Conservation (phyloP, 2,888 invertebrate genomes). For the Perizoma flavofasciatum region DNA sequence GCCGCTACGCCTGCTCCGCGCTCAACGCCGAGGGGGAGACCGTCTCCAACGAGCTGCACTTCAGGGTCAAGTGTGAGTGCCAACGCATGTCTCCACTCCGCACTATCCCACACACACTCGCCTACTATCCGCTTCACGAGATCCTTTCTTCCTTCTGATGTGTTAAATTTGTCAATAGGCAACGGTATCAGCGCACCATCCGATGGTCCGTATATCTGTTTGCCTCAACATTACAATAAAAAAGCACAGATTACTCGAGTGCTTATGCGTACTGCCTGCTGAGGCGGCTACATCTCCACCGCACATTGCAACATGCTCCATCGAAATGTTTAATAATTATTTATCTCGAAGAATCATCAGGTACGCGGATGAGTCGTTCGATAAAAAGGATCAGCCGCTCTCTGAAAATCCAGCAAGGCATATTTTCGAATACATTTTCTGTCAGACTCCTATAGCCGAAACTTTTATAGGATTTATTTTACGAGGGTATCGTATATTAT, state of each 20-base stretch:
- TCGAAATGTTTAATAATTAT: too few species aligned
- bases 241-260: too few species aligned
- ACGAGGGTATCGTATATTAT: conserved; percentile 35
- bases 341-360: too few species aligned
- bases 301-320: too few species aligned
- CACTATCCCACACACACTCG: not conserved
- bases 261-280: too few species aligned
- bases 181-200: not conserved
- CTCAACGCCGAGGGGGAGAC: conserved; percentile 95
- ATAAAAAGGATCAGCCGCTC: not conserved
- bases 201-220: too few species aligned
- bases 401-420: conserved; percentile 1
- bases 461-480: conserved; percentile 30
- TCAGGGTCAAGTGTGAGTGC: conserved; percentile 94
- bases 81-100: not conserved
- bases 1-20: conserved; percentile 94
- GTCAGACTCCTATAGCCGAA: conserved; percentile 10
- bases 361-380: not conserved
- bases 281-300: too few species aligned
- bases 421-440: conserved; percentile 14
- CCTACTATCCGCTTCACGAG: too few species aligned
- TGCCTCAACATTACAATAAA: too few species aligned
- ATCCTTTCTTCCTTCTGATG: too few species aligned
- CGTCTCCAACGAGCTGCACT: conserved; percentile 92
- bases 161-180: not conserved